Evolutionary conservation across 1,140 invertebrate species (phyloP).

Genomic region (Euschistus heros): DNA sequence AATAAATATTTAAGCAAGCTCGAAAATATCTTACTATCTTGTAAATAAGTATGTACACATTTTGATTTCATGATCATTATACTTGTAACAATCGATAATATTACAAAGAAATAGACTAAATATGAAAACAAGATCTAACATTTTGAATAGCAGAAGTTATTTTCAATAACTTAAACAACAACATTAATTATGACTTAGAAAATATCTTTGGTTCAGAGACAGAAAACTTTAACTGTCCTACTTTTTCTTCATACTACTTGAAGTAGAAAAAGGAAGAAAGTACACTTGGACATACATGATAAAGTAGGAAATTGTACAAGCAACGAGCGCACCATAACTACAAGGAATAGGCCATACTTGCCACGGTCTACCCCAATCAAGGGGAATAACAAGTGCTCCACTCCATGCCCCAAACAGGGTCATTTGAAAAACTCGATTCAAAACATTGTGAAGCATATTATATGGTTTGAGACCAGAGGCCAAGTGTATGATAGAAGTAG

Average conservation of each 20-base stretch:
- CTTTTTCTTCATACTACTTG: neutral
- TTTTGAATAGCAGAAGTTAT: no score
- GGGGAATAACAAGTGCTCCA: constrained; percentile 76
- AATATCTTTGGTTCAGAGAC: no score
- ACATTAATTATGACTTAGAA: no score
- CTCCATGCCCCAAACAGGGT: constrained; percentile 73
- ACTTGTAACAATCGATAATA: no score
- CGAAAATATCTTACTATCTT: no score
- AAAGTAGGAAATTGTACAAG: constrained; percentile 47
- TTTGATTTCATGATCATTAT: no score
- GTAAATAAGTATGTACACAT: no score
- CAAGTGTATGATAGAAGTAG: constrained; percentile 34
- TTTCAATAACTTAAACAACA: no score
- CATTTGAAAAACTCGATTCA: constrained; percentile 45
- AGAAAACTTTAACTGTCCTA: neutral
- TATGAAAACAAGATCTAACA: no score
- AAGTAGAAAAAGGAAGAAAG: neutral
- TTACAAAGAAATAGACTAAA: no score
- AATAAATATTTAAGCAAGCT: no score
- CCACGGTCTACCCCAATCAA: constrained; percentile 89
- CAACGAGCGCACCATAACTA: constrained; percentile 53
- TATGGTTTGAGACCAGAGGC: constrained; percentile 21
- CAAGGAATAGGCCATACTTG: constrained; percentile 73
- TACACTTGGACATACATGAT: neutral
- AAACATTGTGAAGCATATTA: constrained; percentile 43